Conservation (phyloP, 2,113 vertebrate species). For the Sporophila hypoxantha region DNA sequence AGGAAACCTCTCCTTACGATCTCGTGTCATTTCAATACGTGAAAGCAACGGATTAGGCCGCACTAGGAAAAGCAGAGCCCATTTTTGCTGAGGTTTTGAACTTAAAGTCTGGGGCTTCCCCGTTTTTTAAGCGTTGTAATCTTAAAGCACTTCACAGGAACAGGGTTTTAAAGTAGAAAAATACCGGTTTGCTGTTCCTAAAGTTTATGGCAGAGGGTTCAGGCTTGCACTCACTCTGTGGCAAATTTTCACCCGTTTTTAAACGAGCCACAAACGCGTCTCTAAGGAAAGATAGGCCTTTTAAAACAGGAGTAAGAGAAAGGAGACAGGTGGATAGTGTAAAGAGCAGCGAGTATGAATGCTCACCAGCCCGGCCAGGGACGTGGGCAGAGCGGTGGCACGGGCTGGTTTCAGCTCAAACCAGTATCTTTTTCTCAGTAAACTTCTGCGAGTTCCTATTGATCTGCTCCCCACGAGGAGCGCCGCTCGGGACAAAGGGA, state of each 20-base stretch:
- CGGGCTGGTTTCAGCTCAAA: not conserved
- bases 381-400: not conserved
- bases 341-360: not conserved
- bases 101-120: not conserved
- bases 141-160: not conserved
- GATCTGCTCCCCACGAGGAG: constrained; percentile 19
- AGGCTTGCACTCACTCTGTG: not conserved
- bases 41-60: not conserved
- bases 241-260: not conserved
- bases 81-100: not conserved
- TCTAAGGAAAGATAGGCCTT: not conserved
- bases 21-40: not conserved
- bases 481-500: constrained; percentile 23
- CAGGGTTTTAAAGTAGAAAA: not conserved
- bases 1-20: not conserved
- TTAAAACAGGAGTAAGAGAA: not conserved
- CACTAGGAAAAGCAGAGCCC: not conserved
- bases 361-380: not conserved
- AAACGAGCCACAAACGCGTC: not conserved
- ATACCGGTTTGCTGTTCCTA: not conserved
- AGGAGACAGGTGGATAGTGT: not conserved
- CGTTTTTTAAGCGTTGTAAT: not conserved
- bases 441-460: not conserved
- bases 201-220: not conserved
- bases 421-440: not conserved